Percentiles rank a stretch among this genome's conserved stretches.
phyloP scores from a whole-genome alignment of 2,113 vertebrate genomes.

The Ophiodon elongatus region DNA sequence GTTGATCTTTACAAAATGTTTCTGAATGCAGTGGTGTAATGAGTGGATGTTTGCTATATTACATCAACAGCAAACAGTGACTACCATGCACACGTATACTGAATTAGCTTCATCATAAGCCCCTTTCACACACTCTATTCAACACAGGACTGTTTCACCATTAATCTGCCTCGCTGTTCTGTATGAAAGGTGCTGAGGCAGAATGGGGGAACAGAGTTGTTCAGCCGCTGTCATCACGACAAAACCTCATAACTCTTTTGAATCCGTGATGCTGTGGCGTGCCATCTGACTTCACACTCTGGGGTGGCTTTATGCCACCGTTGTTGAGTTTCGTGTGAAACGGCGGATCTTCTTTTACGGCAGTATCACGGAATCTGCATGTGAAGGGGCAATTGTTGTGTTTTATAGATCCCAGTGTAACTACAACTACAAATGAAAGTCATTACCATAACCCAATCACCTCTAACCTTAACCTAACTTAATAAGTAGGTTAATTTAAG shows the following conservation, averaged over 20 bases:
- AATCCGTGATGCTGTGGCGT: no score
- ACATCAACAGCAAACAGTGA: not conserved
- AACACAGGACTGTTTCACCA: no score
- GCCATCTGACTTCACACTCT: not conserved
- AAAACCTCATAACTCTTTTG: no score
- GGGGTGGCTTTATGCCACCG: not conserved
- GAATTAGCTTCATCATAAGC: not conserved
- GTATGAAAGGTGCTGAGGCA: no score
- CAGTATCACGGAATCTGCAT: not conserved
- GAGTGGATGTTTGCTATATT: not conserved
- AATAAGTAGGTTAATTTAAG: no score
- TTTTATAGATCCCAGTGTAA: not conserved
- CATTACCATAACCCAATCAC: not conserved
- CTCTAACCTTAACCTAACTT: not conserved
- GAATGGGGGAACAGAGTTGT: no score
- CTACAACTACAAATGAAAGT: not conserved
- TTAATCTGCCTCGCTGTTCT: no score
- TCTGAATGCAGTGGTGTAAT: not conserved
- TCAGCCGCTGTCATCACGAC: no score
- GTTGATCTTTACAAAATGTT: not conserved
- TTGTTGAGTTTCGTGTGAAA: not conserved
- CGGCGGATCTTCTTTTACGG: not conserved
- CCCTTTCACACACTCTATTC: no score
- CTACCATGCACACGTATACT: not conserved
- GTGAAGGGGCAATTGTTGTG: not conserved